Conservation (phyloP, 2,888 invertebrate species). For the Agapostemon virescens region DNA sequence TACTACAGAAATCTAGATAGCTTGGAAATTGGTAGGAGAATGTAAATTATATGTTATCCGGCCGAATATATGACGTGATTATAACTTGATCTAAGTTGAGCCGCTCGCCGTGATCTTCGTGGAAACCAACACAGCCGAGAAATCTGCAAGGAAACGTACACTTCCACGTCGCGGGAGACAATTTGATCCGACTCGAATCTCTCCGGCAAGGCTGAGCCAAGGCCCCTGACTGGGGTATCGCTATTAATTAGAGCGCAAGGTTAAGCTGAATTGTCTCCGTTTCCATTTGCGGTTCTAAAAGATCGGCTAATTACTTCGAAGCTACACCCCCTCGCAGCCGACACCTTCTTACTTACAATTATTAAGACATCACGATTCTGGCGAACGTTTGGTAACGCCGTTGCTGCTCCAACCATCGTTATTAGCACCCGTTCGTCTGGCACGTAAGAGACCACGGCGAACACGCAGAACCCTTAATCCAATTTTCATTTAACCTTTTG, state of each 20-base stretch:
- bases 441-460: background rate
- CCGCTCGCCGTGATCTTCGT: conserved; percentile 42
- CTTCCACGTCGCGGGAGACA: conserved; percentile 37
- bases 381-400: conserved; percentile 30
- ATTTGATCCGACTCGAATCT: conserved; percentile 42
- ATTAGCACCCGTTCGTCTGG: conserved; percentile 2
- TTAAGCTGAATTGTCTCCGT: conserved; percentile 72
- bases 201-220: conserved; percentile 10
- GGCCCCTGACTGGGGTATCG: conserved; percentile 62
- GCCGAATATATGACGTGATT: conserved; percentile 64
- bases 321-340: conserved; percentile 66
- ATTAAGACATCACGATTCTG: conserved; percentile 70
- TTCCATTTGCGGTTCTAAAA: conserved; percentile 65
- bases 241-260: conserved; percentile 74
- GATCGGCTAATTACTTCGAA: conserved; percentile 72
- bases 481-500: background rate
- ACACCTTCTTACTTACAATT: conserved; percentile 71
- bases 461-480: background rate
- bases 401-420: conserved; percentile 6
- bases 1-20: conserved; percentile 35
- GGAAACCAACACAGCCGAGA: conserved; percentile 35
- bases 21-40: conserved; percentile 29
- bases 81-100: conserved; percentile 67
- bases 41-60: conserved; percentile 58
- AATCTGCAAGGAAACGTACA: conserved; percentile 44